Evolutionary conservation across 1,140 invertebrate species (phyloP), one percentile per base, ranked within the genome.

Genomic region (Drosophila parabipectinata): DNA sequence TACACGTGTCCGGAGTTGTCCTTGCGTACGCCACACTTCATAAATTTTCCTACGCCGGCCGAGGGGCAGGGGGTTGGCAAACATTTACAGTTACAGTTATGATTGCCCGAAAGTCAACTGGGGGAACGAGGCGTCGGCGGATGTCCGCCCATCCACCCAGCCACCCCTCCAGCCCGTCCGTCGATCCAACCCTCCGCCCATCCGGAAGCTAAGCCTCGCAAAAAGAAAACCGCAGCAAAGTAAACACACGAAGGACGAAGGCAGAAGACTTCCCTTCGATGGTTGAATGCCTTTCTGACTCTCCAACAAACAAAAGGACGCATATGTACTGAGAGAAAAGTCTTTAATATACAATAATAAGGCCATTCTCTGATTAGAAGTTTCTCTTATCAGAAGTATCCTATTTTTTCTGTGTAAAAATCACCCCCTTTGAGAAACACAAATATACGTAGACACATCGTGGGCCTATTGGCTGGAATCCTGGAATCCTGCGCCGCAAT

Each of bases 1-100:
- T 37, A 58, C 72, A 76, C 72, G 72, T 76, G 72, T 68, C 53
- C 53, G 56, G 44, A 59, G 54, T 57, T 54, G 80, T 72, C 75
- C 72, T 88, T 77, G 80, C 83, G 66, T 69, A 66, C 82, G 82
- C 83, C 89, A 91, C 84, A 91, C 89, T 91, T 91, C 89, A 91
- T 90, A 91, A 87, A 91, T 91, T 91, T 81, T 67, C 63, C 52
- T 21, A 14, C 54, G 44, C 75, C 44, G 34, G 26, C 37, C 47
- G 44, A 6, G 15, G 32, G 32, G 24, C n/a, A 30, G 50, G 24
- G 24, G 8, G 9, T n/a, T 39, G 32, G 34, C 50, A 52, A 71
- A 66, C 67, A 69, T 71, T 71, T 71, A 85, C 88, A 90, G 87
- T 90, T 90, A 91, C 83, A 83, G 83, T 90, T 90, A 90, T 90